Evolutionary conservation across 2,888 invertebrate genomes (phyloP), one percentile per base, ranked within the genome.

Genomic region (Mimachlamys varia): DNA sequence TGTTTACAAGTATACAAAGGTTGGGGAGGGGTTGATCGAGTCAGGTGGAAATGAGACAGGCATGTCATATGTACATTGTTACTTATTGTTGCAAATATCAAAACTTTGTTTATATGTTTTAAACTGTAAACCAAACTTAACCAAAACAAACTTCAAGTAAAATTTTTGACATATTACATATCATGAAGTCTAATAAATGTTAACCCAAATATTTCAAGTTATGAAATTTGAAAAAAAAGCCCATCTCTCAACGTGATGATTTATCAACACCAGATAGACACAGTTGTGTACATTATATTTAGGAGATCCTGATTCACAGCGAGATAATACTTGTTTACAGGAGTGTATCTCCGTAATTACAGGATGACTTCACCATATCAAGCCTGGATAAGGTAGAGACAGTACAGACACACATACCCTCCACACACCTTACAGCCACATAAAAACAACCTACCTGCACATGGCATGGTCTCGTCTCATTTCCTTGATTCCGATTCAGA

Each of bases 391-490:
- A 76, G 22, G 22, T 12, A 33, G 76, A 76, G 17, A 53, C 53
- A 13, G 27, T 22, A 76, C 33, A 27, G 27, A 33, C 33, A 33
- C 17, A 12, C 33, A 76, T 4, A 33, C 22, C 27, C 62, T n/a
- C 27, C 33, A 76, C 76, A 33, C 33, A 76, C 76, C 76, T 33
- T 10, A 76, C 76, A 33, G 27, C 27, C 15, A 76, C 76, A 27
- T 33, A 27, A 19, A 62, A 62, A 27, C 76, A 76, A 76, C 76
- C 27, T 22, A 76, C 76, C 76, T 76, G 19, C 76, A 76, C 76
- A 76, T 76, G 76, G 76, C 76, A 76, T 76, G 76, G 33, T 76
- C 76, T 76, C 76, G 0, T 76, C 33, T 76, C 76, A 76, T 76
- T 76, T 76, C 76, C 76, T 33, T 58, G 58, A 58, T 58, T 22